Evolutionary conservation across 2,113 vertebrate genomes (phyloP).

Genomic region (Pholis gunnellus): DNA sequence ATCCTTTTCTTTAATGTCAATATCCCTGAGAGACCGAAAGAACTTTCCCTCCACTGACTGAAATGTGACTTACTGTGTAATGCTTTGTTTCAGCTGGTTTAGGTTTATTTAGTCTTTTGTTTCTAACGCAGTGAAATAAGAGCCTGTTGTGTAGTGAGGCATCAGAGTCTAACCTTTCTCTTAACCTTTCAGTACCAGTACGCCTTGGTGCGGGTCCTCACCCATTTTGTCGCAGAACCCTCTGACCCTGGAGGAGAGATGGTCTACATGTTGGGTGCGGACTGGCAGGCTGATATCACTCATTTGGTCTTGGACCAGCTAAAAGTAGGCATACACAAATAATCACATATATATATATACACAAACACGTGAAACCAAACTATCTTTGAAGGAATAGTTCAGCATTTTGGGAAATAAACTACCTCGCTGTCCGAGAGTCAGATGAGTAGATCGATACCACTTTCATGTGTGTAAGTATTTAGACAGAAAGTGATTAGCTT

Average conservation of each 20-base stretch:
- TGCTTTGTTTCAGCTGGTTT: neutral
- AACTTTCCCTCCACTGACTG: neutral
- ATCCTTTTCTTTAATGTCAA: conserved; percentile 6
- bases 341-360: neutral
- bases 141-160: neutral
- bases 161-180: neutral
- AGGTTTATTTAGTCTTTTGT: neutral
- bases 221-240: conserved; percentile 93
- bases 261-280: conserved; percentile 90
- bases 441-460: neutral
- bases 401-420: neutral
- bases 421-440: neutral
- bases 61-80: neutral
- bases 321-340: conserved; percentile 72
- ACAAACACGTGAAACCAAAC: too few species aligned
- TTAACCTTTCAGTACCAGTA: conserved; percentile 90
- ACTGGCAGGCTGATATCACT: conserved; percentile 98
- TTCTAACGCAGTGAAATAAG: neutral
- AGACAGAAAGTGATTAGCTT: too few species aligned
- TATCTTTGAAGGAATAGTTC: neutral
- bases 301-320: conserved; percentile 92
- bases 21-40: neutral
- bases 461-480: too few species aligned
- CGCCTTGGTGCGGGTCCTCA: conserved; percentile 92
- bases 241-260: conserved; percentile 86